Conservation (phyloP, 2,113 vertebrate species). For the Ciconia stormi region DNA sequence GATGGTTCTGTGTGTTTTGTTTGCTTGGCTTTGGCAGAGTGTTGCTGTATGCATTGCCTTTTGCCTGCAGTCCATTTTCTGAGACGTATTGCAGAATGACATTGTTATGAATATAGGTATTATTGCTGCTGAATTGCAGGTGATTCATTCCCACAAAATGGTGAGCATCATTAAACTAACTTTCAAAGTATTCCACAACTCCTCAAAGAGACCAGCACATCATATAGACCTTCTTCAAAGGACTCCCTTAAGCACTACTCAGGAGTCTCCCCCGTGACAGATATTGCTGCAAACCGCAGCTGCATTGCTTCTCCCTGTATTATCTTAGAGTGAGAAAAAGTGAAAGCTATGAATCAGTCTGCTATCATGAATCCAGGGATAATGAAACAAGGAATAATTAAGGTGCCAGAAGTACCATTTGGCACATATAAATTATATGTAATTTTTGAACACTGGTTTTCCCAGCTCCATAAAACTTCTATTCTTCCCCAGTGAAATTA, state of each 20-base stretch:
- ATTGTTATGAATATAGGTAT: neutral
- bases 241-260: neutral
- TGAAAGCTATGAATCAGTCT: neutral
- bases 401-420: slow-evolving; percentile 32
- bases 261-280: neutral
- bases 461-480: neutral
- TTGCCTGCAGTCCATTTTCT: neutral
- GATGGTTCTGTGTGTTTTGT: neutral
- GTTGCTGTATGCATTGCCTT: neutral
- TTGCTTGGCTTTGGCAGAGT: neutral
- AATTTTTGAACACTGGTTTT: neutral
- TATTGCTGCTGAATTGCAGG: neutral
- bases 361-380: neutral
- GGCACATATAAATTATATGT: slow-evolving; percentile 2
- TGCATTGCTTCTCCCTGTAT: neutral
- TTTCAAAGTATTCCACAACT: neutral
- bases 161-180: neutral
- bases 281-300: neutral
- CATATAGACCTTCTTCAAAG: neutral
- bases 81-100: neutral
- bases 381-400: slow-evolving; percentile 13
- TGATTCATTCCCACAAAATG: neutral
- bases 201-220: neutral
- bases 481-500: neutral
- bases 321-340: neutral